Conservation (phyloP, 2,888 invertebrate genomes). For the Lamellibrachia satsuma region DNA sequence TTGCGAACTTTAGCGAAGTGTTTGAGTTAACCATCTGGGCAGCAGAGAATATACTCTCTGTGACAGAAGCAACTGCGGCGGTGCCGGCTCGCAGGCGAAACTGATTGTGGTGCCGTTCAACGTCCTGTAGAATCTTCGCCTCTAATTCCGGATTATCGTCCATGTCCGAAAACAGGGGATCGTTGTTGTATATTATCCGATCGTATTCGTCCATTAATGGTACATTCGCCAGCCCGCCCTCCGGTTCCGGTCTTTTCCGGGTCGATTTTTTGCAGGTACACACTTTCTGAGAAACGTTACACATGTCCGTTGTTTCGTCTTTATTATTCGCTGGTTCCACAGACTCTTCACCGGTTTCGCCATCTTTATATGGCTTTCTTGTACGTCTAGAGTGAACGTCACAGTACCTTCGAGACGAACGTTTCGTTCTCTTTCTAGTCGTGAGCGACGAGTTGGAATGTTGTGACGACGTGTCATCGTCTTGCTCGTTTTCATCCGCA, state of each 20-base stretch:
- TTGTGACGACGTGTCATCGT: constrained; percentile 8
- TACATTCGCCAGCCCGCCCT: constrained; percentile 50
- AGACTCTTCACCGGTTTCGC: neutral
- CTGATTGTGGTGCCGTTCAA: constrained; percentile 95
- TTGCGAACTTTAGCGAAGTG: constrained; percentile 96
- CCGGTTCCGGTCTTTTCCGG: constrained; percentile 56
- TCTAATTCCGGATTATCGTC: constrained; percentile 48
- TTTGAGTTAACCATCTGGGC: constrained; percentile 77
- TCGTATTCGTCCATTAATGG: constrained; percentile 53
- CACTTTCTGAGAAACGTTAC: neutral
- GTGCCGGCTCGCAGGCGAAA: constrained; percentile 83
- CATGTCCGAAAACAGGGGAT: constrained; percentile 58
- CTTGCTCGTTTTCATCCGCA: neutral
- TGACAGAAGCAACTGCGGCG: constrained; percentile 89
- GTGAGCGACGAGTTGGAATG: neutral
- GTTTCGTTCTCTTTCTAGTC: neutral
- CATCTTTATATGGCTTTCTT: neutral
- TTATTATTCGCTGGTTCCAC: neutral
- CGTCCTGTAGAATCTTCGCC: constrained; percentile 67
- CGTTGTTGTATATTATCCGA: constrained; percentile 54
- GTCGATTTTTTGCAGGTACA: constrained; percentile 18
- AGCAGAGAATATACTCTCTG: constrained; percentile 40
- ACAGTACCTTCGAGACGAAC: neutral
- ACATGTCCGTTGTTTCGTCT: neutral
- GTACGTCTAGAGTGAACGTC: neutral